Conservation (phyloP, 2,888 invertebrate genomes). For the Pyrocoelia pectoralis region DNA sequence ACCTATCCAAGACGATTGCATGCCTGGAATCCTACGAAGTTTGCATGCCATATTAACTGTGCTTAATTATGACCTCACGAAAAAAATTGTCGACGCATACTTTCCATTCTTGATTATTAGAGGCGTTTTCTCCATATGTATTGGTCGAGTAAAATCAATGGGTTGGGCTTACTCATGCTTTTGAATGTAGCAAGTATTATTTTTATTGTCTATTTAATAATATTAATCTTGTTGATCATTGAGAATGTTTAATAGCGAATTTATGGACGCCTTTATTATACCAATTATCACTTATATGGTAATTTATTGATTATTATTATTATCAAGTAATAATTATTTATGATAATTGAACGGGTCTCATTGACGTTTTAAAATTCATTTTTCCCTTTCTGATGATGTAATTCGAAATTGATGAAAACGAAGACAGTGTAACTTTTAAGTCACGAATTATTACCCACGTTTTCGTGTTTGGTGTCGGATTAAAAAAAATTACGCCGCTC, state of each 20-base stretch:
- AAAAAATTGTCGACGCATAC: slow-evolving; percentile 34
- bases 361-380: background rate
- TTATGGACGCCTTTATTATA: slow-evolving; percentile 20
- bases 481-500: slow-evolving; percentile 4
- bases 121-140: slow-evolving; percentile 31
- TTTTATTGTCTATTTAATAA: slow-evolving; percentile 34
- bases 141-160: slow-evolving; percentile 28
- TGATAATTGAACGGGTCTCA: background rate
- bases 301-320: slow-evolving; percentile 15
- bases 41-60: slow-evolving; percentile 18
- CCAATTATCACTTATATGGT: slow-evolving; percentile 26
- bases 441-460: slow-evolving; percentile 18
- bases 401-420: background rate
- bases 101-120: slow-evolving; percentile 34
- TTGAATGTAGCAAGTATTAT: slow-evolving; percentile 29
- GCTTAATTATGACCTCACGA: slow-evolving; percentile 22
- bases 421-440: slow-evolving; percentile 15
- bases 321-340: slow-evolving; percentile 6
- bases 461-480: slow-evolving; percentile 10
- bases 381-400: background rate
- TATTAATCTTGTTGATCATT: slow-evolving; percentile 15
- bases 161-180: slow-evolving; percentile 35
- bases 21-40: slow-evolving; percentile 2
- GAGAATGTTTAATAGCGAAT: slow-evolving; percentile 14
- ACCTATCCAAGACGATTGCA: slow-evolving; percentile 6